phyloP scores from a whole-genome alignment of 2,888 invertebrate species.

The Junonia oenone region DNA sequence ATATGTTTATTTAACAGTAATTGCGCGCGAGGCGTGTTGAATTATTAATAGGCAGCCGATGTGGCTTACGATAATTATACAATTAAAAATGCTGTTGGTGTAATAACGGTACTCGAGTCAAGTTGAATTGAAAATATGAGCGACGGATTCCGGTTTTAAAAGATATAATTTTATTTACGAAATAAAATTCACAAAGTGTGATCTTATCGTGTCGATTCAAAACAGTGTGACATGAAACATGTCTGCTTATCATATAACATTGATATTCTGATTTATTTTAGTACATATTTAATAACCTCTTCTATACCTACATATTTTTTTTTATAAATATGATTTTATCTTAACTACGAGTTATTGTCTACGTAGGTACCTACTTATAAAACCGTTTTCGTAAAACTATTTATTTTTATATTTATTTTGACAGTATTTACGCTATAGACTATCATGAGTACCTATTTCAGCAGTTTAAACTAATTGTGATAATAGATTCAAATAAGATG shows the following conservation, averaged over 20 bases:
- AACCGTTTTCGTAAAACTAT: no score
- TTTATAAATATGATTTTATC: no score
- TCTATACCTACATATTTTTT: no score
- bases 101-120: slow-evolving; percentile 23
- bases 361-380: no score
- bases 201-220: slow-evolving; percentile 10
- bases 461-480: no score
- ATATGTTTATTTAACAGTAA: slow-evolving; percentile 27
- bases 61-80: slow-evolving; percentile 25
- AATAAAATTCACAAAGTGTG: slow-evolving; percentile 8
- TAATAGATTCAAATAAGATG: no score
- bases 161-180: slow-evolving; percentile 6
- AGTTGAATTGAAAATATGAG: slow-evolving; percentile 17
- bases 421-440: no score
- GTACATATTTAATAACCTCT: no score
- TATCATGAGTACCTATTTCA: no score
- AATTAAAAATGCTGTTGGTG: slow-evolving; percentile 24
- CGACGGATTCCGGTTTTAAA: slow-evolving; percentile 14
- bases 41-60: slow-evolving; percentile 31
- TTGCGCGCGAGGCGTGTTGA: slow-evolving; percentile 24
- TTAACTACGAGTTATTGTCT: no score
- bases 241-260: background rate
- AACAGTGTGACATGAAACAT: background rate
- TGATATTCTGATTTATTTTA: background rate
- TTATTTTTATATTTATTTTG: no score